Evolutionary conservation across 2,797 vertebrate genomes (phyloP).

Genomic region (Pseudochromis fuscus): DNA sequence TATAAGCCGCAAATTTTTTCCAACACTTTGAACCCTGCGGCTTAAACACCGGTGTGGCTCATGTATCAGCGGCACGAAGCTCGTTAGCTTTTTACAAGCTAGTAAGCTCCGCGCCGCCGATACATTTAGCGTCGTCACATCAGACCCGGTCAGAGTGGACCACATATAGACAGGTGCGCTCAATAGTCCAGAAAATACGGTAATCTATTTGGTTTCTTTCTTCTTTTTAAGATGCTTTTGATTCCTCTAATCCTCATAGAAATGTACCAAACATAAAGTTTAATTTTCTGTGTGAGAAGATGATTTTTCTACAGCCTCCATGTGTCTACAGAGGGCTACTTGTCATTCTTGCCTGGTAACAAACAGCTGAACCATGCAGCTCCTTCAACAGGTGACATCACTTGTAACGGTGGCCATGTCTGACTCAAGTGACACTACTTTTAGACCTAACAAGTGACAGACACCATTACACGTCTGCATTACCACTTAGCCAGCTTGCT

Average conservation of each 20-base stretch:
- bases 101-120: no score
- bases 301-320: not conserved
- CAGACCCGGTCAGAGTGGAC: no score
- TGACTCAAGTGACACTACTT: constrained; percentile 48
- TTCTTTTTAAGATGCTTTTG: not conserved
- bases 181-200: no score
- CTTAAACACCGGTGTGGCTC: no score
- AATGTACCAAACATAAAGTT: not conserved
- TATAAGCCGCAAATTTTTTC: no score
- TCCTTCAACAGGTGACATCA: constrained; percentile 35
- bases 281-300: not conserved
- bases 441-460: constrained; percentile 23
- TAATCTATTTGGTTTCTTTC: no score
- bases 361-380: constrained; percentile 21
- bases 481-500: constrained; percentile 7
- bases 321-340: constrained; percentile 10
- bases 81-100: no score
- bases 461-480: constrained; percentile 31
- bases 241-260: not conserved
- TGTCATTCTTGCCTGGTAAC: constrained; percentile 15
- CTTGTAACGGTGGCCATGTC: constrained; percentile 11
- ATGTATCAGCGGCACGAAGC: no score
- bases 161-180: no score
- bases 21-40: no score
- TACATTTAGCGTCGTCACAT: no score